Conservation (phyloP, 2,113 vertebrate species). For the Tachycineta bicolor region DNA sequence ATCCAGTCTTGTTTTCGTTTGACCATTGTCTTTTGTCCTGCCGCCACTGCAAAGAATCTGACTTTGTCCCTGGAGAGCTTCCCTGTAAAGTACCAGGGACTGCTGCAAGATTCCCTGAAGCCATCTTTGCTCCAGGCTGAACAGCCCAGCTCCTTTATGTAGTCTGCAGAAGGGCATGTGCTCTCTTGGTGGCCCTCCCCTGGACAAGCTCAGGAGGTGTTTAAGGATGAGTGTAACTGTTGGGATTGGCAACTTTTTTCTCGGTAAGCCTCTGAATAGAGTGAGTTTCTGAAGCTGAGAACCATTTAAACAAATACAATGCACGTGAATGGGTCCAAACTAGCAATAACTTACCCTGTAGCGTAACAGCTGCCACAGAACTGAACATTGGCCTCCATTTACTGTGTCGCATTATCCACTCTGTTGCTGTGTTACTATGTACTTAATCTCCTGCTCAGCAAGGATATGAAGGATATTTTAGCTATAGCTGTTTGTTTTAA, state of each 20-base stretch:
- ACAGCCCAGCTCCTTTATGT: background rate
- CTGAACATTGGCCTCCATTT: background rate
- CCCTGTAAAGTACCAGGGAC: background rate
- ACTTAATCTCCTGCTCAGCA: background rate
- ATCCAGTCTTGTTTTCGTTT: background rate
- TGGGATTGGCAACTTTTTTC: background rate
- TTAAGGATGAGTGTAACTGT: background rate
- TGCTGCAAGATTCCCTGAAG: background rate
- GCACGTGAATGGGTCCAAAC: background rate
- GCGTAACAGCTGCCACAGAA: background rate
- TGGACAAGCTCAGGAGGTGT: background rate
- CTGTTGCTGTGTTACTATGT: background rate
- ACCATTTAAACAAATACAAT: background rate
- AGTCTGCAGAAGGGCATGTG: background rate
- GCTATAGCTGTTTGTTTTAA: background rate
- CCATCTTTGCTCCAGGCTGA: background rate
- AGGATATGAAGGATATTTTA: background rate
- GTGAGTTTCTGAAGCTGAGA: background rate
- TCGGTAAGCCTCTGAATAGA: background rate
- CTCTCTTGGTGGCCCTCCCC: background rate
- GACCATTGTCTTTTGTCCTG: background rate
- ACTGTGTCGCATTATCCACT: background rate
- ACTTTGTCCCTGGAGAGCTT: fast-evolving
- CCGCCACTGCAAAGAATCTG: background rate
- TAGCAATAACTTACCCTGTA: background rate